Evolutionary conservation across 2,113 vertebrate genomes (phyloP).

Genomic region (Protomyctophum bolini): DNA sequence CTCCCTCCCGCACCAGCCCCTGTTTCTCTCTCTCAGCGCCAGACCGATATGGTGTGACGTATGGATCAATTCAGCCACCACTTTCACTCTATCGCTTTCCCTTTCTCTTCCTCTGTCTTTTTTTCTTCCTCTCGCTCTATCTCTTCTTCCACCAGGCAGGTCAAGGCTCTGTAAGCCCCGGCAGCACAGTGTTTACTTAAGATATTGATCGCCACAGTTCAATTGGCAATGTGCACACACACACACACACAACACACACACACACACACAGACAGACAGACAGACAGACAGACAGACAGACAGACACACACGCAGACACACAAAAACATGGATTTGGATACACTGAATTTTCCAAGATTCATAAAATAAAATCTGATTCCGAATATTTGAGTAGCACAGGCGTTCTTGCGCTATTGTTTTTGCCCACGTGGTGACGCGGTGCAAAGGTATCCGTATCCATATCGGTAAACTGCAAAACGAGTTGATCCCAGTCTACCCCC

Average conservation of each 20-base stretch:
- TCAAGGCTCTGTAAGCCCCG: slow-evolving; percentile 42
- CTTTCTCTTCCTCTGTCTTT: slow-evolving; percentile 10
- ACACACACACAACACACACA: not conserved
- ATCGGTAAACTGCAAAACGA: too few species aligned
- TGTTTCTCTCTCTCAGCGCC: slow-evolving; percentile 2
- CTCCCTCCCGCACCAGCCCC: not conserved
- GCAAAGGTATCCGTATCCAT: too few species aligned
- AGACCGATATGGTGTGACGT: slow-evolving; percentile 3
- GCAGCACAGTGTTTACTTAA: slow-evolving; percentile 48
- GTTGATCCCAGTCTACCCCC: too few species aligned
- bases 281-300: too few species aligned
- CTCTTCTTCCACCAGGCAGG: slow-evolving; percentile 24
- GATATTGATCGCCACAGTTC: slow-evolving; percentile 49
- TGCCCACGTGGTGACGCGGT: too few species aligned
- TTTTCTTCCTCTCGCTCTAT: slow-evolving; percentile 1
- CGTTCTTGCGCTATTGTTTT: too few species aligned
- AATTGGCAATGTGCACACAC: slow-evolving; percentile 25
- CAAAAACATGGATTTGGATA: too few species aligned
- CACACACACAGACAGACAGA: not conserved
- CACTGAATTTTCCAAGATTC: too few species aligned
- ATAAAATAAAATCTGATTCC: too few species aligned
- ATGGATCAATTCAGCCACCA: slow-evolving; percentile 41
- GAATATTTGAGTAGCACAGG: too few species aligned
- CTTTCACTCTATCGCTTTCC: slow-evolving; percentile 22
- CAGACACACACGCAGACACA: too few species aligned